phyloP scores from a whole-genome alignment of 1,140 invertebrate species.

The Pseudoatta argentina region DNA sequence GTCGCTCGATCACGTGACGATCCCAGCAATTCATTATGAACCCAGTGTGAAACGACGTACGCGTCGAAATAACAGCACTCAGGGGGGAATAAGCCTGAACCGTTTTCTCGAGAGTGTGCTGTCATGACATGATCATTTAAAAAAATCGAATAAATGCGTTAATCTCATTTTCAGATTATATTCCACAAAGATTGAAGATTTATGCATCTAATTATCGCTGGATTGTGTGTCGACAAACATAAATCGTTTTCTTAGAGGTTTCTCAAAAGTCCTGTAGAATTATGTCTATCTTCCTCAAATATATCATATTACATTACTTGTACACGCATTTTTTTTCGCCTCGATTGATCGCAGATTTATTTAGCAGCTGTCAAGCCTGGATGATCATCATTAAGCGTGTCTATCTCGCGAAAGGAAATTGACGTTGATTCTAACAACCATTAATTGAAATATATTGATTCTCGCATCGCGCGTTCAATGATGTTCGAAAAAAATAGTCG shows the following conservation, averaged over 20 bases:
- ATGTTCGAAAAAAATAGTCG: constrained; percentile 2
- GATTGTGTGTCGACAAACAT: neutral
- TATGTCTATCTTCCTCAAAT: constrained; percentile 5
- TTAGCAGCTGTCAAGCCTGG: neutral
- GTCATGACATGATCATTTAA: neutral
- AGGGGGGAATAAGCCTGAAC: neutral
- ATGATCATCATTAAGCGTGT: neutral
- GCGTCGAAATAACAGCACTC: neutral
- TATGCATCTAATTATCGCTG: neutral
- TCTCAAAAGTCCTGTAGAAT: neutral
- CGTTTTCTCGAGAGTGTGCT: neutral
- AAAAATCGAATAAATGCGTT: neutral
- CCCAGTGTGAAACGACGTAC: neutral
- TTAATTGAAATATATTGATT: constrained; percentile 36
- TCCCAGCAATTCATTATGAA: neutral
- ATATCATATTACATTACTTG: constrained; percentile 16
- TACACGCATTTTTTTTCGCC: neutral
- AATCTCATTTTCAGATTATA: neutral
- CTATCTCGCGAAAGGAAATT: neutral
- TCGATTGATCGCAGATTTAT: neutral
- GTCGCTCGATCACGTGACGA: neutral
- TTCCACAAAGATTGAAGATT: neutral
- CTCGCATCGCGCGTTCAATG: neutral
- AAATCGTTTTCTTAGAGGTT: neutral
- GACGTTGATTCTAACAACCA: constrained; percentile 9